Conservation (phyloP, 2,797 vertebrate species). For the Acomys russatus region DNA sequence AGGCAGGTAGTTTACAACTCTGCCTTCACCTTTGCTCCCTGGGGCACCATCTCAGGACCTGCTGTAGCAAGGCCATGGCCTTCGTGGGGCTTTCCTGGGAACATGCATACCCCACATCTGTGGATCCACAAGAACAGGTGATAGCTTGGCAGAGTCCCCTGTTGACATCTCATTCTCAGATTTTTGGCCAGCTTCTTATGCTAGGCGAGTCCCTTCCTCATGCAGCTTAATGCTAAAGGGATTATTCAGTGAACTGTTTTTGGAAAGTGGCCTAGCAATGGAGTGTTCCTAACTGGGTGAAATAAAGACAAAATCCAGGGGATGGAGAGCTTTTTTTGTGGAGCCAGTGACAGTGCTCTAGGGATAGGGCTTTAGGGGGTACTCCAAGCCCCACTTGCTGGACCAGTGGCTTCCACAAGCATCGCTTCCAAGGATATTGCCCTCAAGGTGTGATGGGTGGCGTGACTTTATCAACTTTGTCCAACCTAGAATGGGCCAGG, state of each 20-base stretch:
- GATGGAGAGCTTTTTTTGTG: not conserved
- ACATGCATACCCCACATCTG: not conserved
- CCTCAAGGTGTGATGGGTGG: not conserved
- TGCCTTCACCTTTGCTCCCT: not conserved
- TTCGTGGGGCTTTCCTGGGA: not conserved
- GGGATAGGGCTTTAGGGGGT: not conserved
- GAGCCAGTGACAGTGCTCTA: not conserved
- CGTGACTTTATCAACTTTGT: not conserved
- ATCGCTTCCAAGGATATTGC: not conserved
- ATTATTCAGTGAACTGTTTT: not conserved
- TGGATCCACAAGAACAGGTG: not conserved
- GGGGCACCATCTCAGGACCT: too few relatives aligned
- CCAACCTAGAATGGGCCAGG: not conserved
- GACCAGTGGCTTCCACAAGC: not conserved
- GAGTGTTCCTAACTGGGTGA: not conserved
- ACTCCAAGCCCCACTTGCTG: not conserved
- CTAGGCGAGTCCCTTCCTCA: not conserved
- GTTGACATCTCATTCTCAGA: not conserved
- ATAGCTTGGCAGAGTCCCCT: not conserved
- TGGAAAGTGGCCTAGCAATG: not conserved
- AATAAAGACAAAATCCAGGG: not conserved
- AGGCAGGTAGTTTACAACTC: not conserved
- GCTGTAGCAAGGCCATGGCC: not conserved
- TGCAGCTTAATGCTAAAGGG: not conserved
- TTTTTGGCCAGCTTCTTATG: not conserved